Evolutionary conservation across 2,888 invertebrate species (phyloP), one percentile per base, ranked within the genome.

Genomic region (Eupithecia subfuscata): DNA sequence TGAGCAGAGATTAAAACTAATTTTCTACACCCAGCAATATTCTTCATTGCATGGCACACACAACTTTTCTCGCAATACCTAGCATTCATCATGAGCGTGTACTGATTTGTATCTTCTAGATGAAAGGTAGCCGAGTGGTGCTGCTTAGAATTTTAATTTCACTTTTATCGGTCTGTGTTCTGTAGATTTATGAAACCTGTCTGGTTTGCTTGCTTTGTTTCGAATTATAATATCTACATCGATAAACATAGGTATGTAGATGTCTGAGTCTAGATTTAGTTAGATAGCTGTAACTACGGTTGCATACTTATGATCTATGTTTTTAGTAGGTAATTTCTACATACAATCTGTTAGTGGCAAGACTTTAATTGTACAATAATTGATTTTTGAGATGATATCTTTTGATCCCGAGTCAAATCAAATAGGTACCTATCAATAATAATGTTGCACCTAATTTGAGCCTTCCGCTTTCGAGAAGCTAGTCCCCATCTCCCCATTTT

Each of bases 101-200:
- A 65, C 70, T 71, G 79, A 79, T 81, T 75, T 69, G 73, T 78
- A 81, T 81, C 80, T 73, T 25, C 22, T 11, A 82, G 81, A 81
- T 82, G 82, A 82, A 80, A 82, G 81, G 78, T 75, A 72, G 43
- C 82, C 80, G 79, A 14, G 70, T 48, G 67, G 22, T 30, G 40
- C 71, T 73, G 79, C 70, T 78, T 76, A 70, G 79, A 79, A 79
- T 78, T 74, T 79, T 74, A 79, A 77, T 74, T 74, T 69, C 12
- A 43, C 52, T 74, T 69, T 30, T 74, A 77, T 77, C 63, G 65
- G 74, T 69, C 76, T 71, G 65, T 14, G 18, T 34, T 52, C 52
- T 30, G 25, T 56, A 68, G 56, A 65, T 60, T 60, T 60, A 60
- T 25, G 14, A 0, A 1, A 60, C 25, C 14, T 60, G 60, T 60